These are phyloP conservation scores for Drosophila kanekoi DNA, from an alignment of 2,888 invertebrate genomes.

Conservation along the genomic window DNA sequence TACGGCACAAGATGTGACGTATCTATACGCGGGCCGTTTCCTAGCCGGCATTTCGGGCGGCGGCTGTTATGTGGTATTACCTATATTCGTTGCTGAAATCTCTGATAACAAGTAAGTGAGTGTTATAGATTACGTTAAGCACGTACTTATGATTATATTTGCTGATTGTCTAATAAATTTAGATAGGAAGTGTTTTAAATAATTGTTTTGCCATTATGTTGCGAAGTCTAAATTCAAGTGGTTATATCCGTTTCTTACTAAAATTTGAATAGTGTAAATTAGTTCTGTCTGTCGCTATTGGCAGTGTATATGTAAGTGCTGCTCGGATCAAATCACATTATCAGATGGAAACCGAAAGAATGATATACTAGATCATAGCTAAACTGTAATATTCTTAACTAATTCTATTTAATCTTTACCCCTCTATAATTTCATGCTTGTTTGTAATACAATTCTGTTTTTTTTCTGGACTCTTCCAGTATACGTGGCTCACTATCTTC, in stretches of 20 bases:
- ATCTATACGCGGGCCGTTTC: slow-evolving; percentile 76
- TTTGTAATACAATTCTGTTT: neutral
- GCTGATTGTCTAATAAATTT: slow-evolving; percentile 6
- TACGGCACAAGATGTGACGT: slow-evolving; percentile 63
- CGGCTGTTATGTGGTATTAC: slow-evolving; percentile 74
- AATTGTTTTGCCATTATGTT: neutral
- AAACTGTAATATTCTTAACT: neutral
- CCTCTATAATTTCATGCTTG: neutral
- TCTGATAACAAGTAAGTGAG: slow-evolving; percentile 74
- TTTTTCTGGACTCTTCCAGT: slow-evolving; percentile 28
- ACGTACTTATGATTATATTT: slow-evolving; percentile 7
- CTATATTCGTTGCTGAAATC: slow-evolving; percentile 82
- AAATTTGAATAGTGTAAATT: no score
- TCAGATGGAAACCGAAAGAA: neutral
- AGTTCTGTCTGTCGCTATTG: neutral
- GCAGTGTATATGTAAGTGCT: neutral
- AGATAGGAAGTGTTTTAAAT: slow-evolving; percentile 11
- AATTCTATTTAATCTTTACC: neutral
- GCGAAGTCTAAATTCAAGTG: neutral
- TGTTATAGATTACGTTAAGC: neutral
- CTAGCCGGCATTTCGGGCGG: slow-evolving; percentile 79
- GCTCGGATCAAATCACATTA: neutral
- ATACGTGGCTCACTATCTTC: slow-evolving; percentile 79
- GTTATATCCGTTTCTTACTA: neutral
- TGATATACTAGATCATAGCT: neutral